These are phyloP conservation scores for Cephalopterus ornatus DNA, from an alignment of 2,113 vertebrate genomes.

Conservation along the genomic window DNA sequence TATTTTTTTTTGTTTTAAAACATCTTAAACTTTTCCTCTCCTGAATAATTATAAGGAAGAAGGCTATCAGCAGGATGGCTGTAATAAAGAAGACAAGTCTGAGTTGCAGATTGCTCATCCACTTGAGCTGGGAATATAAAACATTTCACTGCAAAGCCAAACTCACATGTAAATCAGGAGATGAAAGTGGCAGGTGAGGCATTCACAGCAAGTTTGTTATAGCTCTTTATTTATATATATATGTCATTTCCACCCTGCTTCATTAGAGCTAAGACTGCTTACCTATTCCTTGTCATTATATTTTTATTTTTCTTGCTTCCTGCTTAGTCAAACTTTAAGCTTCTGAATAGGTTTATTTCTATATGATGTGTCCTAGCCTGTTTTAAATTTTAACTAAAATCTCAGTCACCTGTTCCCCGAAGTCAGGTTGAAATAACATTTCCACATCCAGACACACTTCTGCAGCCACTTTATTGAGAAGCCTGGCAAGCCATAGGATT, in stretches of 20 bases:
- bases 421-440: not conserved
- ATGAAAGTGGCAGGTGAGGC: not conserved
- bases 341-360: not conserved
- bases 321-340: not conserved
- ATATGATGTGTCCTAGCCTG: not conserved
- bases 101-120: not conserved
- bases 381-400: not conserved
- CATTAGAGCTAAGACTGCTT: not conserved
- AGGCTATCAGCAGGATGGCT: not conserved
- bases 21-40: not conserved
- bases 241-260: not conserved
- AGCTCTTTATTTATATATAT: not conserved
- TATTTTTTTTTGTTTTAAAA: not conserved
- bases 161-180: not conserved
- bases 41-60: not conserved
- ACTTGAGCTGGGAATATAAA: not conserved
- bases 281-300: not conserved
- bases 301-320: not conserved
- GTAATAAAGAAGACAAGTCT: not conserved
- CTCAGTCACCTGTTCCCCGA: not conserved
- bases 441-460: not conserved
- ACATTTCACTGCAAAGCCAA: not conserved
- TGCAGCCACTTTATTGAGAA: not conserved
- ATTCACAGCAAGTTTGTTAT: not conserved
- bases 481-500: not conserved